Base-by-base conservation (phyloP, 64 coral and sea anemone genomes). In the Dendrophyllia cribrosa region DNA sequence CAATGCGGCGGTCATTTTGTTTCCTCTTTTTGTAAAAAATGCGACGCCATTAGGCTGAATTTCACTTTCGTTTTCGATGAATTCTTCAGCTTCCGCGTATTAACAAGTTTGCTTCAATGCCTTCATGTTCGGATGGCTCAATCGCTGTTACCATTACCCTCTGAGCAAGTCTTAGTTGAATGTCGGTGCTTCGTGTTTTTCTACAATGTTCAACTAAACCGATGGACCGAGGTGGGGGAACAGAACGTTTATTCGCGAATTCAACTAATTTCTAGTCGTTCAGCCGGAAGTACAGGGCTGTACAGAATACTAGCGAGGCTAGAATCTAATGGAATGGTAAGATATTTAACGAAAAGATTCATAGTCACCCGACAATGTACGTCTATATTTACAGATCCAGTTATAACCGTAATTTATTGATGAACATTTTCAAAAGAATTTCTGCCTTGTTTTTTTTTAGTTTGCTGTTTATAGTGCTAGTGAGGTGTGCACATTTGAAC, bases 71-170 rank as follows among this genome's bases (percentile, higher is more conserved):
- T 10, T 76, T 52, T 76, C 43, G 2, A 43, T 46, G 4, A n/a
- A 43, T 72, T 26, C 21, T 6, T 43, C 0, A 14, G 1, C 45
- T 66, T 51, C 80, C 62, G 60, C 20, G 1, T 65, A 19, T 2
- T 19, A 53, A 53, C 20, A 66, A 84, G 7, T 65, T 52, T 23
- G 3, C 2, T 22, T 84, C 8, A 9, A 84, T 84, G 80, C 59
- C 80, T 84, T 84, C 62, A 51, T n/a, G 67, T 0, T 84, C 62
- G 5, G 43, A 84, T 84, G 80, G 80, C 80, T 50, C 80, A 84
- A 3, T 67, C 60, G 22, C 17, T 67, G 14, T 44, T 4, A 62
- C 2, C 4, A 48, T 22, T 46, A 19, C 80, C 80, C 9, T 5
- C 60, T 1, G 80, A 84, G 24, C 62, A 64, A n/a, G 61, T 67